Evolutionary conservation across 30 jellyfish, hydroid and myxozoan genomes (phyloP), one percentile per base, ranked within the genome.

Genomic region (Aurelia coerulea): DNA sequence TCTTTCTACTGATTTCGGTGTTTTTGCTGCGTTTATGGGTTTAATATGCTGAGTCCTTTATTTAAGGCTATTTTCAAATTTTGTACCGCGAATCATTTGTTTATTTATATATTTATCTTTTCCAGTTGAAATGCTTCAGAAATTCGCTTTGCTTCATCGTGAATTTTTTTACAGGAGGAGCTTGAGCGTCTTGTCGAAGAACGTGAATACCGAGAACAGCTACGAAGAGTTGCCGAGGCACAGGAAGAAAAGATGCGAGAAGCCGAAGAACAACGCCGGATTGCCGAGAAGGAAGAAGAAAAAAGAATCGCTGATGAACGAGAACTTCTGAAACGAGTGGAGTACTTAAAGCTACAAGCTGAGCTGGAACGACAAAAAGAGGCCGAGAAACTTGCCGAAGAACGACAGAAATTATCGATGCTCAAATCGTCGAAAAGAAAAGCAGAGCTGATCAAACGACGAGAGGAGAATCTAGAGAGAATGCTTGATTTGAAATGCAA

Each of bases 191-290:
- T 88, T 5, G 67, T 75, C 31, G 96, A 88, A 64, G 96, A 88
- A 52, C 92, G 96, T 9, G 90, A 73, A 58, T 72, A 79, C 62
- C 76, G 91, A 35, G 96, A 88, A 51, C 91, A 88, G 41, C 77
- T 88, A 29, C 84, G 89, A 58, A 80, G 84, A 65, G 88, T 73
- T 12, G 96, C 96, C 68, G 96, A 79, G 79, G 85, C 79, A 12
- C 89, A 88, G 68, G 80, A 75, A 76, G 79, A 58, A 73, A 72
- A 74, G 76, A 49, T 79, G 88, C 89, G 89, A 37, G 84, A 70
- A 75, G 83, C 33, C 56, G 86, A 88, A 88, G 96, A 79, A 58
- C 83, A 80, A 32, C 87, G 89, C 8, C 77, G 64, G 42, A 66
- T 54, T 13, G 64, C 18, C 29, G 87, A 79, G 62, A 70, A 73